Conservation (phyloP, 2,888 invertebrate species). For the Philhelius pedissequus region DNA sequence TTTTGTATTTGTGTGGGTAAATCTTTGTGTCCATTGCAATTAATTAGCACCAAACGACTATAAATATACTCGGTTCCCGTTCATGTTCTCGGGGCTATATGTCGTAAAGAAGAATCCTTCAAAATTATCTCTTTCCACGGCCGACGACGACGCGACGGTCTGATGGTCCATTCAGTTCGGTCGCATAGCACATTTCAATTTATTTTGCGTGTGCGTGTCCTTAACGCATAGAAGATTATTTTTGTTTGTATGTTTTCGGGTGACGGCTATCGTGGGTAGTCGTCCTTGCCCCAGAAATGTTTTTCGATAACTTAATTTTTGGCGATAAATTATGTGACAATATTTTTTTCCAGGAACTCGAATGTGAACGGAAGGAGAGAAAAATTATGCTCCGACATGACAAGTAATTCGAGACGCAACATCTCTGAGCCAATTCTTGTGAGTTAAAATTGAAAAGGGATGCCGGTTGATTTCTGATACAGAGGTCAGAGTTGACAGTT, state of each 20-base stretch:
- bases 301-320: conserved; percentile 60
- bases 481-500: background rate
- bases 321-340: conserved; percentile 65
- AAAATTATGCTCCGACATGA: conserved; percentile 43
- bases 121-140: conserved; percentile 47
- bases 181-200: conserved; percentile 35
- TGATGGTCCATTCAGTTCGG: background rate
- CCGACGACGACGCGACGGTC: no score
- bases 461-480: background rate
- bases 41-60: conserved; percentile 60
- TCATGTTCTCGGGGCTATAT: conserved; percentile 20
- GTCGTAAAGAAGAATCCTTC: conserved; percentile 38
- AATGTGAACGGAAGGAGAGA: background rate
- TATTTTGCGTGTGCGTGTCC: conserved; percentile 56
- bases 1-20: conserved; percentile 38
- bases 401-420: conserved; percentile 10
- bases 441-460: conserved; percentile 1
- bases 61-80: no score
- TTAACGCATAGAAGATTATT: conserved; percentile 48
- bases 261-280: background rate
- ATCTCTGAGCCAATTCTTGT: conserved; percentile 18
- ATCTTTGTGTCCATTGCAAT: conserved; percentile 51
- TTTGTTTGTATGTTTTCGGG: conserved; percentile 26
- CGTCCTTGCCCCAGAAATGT: background rate
- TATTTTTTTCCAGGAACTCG: background rate